Evolutionary conservation across 2,888 invertebrate genomes (phyloP).

Genomic region (Pollenia angustigena): DNA sequence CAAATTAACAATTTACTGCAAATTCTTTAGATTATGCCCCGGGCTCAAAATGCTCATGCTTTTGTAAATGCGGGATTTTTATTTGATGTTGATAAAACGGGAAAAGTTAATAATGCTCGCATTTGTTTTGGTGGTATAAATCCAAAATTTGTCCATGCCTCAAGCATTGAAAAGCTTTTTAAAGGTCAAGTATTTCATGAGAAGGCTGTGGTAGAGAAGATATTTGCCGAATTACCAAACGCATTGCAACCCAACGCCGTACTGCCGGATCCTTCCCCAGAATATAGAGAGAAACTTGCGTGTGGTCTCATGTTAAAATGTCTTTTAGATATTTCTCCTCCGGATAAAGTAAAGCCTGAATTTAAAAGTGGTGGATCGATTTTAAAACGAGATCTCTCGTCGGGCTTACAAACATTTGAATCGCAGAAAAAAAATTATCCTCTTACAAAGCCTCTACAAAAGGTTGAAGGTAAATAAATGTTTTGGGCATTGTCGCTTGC

Average conservation of each 20-base stretch:
- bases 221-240: constrained; percentile 85
- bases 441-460: constrained; percentile 89
- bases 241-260: constrained; percentile 87
- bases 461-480: constrained; percentile 86
- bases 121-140: constrained; percentile 88
- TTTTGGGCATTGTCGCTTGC: not conserved
- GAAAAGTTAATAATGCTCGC: constrained; percentile 82
- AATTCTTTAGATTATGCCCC: constrained; percentile 87
- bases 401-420: constrained; percentile 88
- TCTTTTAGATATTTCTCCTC: constrained; percentile 86
- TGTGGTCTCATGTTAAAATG: constrained; percentile 91
- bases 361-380: constrained; percentile 86
- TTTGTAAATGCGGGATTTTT: constrained; percentile 90
- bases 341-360: constrained; percentile 84
- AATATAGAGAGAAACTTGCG: constrained; percentile 88
- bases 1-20: not conserved
- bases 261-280: constrained; percentile 88
- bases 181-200: constrained; percentile 84
- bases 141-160: constrained; percentile 85
- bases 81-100: constrained; percentile 85
- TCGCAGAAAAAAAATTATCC: constrained; percentile 90
- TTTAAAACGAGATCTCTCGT: constrained; percentile 87
- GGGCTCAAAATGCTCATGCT: constrained; percentile 90
- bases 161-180: constrained; percentile 85
- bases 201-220: constrained; percentile 84